These are phyloP conservation scores for Itoplectis maculator DNA, from an alignment of 2,888 invertebrate species.

Conservation along the genomic window DNA sequence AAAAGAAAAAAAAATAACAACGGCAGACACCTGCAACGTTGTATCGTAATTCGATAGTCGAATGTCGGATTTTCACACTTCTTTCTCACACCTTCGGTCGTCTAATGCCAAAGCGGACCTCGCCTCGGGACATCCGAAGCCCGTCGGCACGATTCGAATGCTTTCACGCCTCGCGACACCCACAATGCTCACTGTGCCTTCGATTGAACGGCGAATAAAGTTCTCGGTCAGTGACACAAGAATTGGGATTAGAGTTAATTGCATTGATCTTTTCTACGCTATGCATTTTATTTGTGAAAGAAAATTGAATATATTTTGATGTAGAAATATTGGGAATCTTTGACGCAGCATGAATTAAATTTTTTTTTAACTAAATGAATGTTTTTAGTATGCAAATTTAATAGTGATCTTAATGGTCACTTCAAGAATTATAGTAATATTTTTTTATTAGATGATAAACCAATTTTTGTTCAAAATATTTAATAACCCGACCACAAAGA, in stretches of 20 bases:
- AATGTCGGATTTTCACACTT: conserved; percentile 52
- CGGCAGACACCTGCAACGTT: conserved; percentile 30
- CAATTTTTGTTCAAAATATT: no score
- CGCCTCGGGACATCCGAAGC: conserved; percentile 9
- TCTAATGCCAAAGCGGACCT: conserved; percentile 29
- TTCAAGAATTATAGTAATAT: no score
- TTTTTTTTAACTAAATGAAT: no score
- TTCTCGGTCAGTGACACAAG: background rate
- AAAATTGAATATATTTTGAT: no score
- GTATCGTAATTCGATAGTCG: conserved; percentile 61
- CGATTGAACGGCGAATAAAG: conserved; percentile 28
- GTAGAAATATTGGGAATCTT: no score
- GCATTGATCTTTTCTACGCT: background rate
- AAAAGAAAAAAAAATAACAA: background rate
- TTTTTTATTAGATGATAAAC: no score
- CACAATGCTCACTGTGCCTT: conserved; percentile 6
- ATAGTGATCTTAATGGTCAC: no score
- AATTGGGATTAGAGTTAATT: background rate
- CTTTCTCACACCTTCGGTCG: conserved; percentile 51
- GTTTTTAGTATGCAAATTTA: no score
- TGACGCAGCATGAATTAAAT: no score
- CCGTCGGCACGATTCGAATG: conserved; percentile 25
- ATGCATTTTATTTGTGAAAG: background rate
- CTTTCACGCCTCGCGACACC: conserved; percentile 1
- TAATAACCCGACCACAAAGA: no score